Percentiles rank a stretch among this genome's conserved stretches.
Evolutionary conservation across 2,888 invertebrate genomes (phyloP).

Genomic region (Tiliacea citrago): DNA sequence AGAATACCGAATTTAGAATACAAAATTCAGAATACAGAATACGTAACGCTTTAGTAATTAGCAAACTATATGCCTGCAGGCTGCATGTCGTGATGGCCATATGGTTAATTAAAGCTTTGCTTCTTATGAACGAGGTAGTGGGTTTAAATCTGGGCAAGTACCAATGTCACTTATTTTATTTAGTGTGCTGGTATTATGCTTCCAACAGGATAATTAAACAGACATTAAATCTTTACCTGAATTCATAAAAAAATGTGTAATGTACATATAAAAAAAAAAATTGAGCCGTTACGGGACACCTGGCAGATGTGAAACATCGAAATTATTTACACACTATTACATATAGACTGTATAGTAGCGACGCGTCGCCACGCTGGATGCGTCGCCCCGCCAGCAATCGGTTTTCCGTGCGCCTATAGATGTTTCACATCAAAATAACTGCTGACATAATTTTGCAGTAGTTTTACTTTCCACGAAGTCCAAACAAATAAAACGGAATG

Average conservation of each 20-base stretch:
- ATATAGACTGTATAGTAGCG: too few species aligned
- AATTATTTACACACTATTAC: too few species aligned
- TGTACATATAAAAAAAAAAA: not conserved
- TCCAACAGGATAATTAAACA: not conserved
- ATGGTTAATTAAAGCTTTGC: not conserved
- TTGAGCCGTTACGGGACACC: too few species aligned
- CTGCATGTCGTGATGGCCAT: not conserved
- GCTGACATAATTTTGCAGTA: not conserved
- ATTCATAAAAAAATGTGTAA: too few species aligned
- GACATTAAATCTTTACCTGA: not conserved
- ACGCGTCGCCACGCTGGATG: too few species aligned
- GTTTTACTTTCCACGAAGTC: slow-evolving; percentile 7
- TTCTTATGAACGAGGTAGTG: too few species aligned
- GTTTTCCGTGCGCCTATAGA: too few species aligned
- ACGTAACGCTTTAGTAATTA: not conserved
- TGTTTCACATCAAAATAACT: too few species aligned
- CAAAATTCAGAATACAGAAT: too few species aligned
- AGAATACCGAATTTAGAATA: not conserved
- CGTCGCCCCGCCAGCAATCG: too few species aligned
- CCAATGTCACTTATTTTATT: too few species aligned
- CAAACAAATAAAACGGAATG: slow-evolving; percentile 19
- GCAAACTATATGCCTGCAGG: not conserved
- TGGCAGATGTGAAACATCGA: too few species aligned
- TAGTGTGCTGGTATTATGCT: not conserved
- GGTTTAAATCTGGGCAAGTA: not conserved